Conservation (phyloP, 1,140 invertebrate genomes). For the Pachypeltis micranthus region DNA sequence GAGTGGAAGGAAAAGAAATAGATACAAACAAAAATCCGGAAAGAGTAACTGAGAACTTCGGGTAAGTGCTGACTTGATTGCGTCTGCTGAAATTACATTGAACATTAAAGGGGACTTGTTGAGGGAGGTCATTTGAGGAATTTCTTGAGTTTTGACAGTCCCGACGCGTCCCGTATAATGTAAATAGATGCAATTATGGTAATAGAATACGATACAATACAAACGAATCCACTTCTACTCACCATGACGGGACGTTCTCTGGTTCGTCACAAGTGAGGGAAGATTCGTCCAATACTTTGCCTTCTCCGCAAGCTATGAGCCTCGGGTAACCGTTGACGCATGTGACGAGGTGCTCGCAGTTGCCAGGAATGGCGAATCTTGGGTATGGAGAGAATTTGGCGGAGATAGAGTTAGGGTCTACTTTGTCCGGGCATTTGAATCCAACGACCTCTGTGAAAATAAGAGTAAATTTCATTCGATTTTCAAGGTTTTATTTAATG, state of each 20-base stretch:
- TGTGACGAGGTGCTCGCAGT: conserved; percentile 71
- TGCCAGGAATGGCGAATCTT: conserved; percentile 67
- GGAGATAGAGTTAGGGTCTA: conserved; percentile 50
- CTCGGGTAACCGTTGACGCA: conserved; percentile 78
- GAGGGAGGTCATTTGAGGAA: too few species aligned
- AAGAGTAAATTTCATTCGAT: not conserved
- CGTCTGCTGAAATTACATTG: too few species aligned
- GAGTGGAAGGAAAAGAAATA: too few species aligned
- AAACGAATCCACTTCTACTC: conserved; percentile 31
- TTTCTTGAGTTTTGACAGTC: too few species aligned
- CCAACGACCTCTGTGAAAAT: conserved; percentile 53
- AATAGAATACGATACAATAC: too few species aligned
- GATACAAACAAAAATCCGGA: too few species aligned
- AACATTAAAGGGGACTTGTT: too few species aligned
- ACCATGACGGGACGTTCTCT: conserved; percentile 40
- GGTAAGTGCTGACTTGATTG: too few species aligned
- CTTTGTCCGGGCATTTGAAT: conserved; percentile 51
- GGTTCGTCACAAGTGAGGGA: conserved; percentile 71
- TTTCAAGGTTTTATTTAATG: too few species aligned
- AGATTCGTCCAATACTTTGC: conserved; percentile 70
- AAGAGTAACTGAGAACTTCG: too few species aligned
- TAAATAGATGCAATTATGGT: conserved; percentile 5
- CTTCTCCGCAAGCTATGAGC: conserved; percentile 72
- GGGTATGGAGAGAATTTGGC: conserved; percentile 85
- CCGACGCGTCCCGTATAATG: too few species aligned